Evolutionary conservation across 1,140 invertebrate genomes (phyloP), one percentile per base, ranked within the genome.

Genomic region (Magallana angulata): DNA sequence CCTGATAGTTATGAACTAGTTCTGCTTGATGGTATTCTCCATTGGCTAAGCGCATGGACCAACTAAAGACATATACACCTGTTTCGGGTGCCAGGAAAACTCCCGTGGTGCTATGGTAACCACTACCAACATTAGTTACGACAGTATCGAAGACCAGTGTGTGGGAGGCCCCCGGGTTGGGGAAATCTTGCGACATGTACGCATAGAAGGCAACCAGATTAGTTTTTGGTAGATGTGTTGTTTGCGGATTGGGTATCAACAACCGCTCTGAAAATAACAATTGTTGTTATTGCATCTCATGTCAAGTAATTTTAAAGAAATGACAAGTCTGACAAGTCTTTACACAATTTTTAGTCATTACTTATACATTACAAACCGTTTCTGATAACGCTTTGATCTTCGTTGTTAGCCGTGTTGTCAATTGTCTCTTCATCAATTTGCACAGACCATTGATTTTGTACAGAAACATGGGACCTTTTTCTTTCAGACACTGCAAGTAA

Each of bases 51-150:
- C 57, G 24, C 57, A 84, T 36, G 57, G 82, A 68, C 84, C 84
- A 85, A 36, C 30, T 57, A 7, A 85, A 85, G 9, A 85, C 84
- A 68, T 85, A 85, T 9, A 68, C 16, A 4, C 84, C 84, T 48
- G 84, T 30, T 48, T n/a, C 7, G 30, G 84, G 84, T 11, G n/a
- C 84, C 11, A 68, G 7, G 62, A 85, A 85, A 64, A 48, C 36
- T 14, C 84, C 84, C 18, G 59, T 68, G 8, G 60, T 9, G n/a
- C 48, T 68, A 48, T 68, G 48, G 14, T 85, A 85, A 5, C 84
- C 84, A 48, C 56, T 85, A 48, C 84, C 84, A 56, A 62, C 18
- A 18, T 85, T 85, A 6, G 84, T 85, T 11, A 64, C 36, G n/a
- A 85, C 58, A 48, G 30, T n/a, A 16, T 85, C 84, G 30, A 85